Evolutionary conservation across 1,140 invertebrate species (phyloP).

Genomic region (Aphelinus atriplicis): DNA sequence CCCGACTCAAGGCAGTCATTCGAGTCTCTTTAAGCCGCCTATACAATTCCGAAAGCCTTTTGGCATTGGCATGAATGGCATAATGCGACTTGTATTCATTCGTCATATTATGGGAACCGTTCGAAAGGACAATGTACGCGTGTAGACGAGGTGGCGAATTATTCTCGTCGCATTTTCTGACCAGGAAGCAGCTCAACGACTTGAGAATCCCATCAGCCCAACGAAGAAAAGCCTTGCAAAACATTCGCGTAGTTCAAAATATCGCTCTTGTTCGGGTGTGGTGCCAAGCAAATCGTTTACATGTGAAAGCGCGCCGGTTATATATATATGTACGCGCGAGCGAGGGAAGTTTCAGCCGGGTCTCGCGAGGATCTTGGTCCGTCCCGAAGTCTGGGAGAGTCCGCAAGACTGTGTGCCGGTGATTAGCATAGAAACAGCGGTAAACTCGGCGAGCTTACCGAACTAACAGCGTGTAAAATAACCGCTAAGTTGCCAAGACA

Average conservation of each 20-base stretch:
- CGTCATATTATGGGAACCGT: too few species aligned
- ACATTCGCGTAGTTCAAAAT: too few species aligned
- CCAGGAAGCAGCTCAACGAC: too few species aligned
- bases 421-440: constrained; percentile 66
- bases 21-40: background rate
- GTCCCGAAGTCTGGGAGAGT: background rate
- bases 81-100: too few species aligned
- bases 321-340: too few species aligned
- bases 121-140: too few species aligned
- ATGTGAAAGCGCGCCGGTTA: constrained; percentile 7
- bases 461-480: constrained; percentile 69
- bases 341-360: constrained; percentile 14
- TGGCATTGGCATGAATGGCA: constrained; percentile 2
- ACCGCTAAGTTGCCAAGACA: constrained; percentile 67
- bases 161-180: too few species aligned
- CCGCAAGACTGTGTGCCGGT: constrained; percentile 46
- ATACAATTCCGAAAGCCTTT: background rate
- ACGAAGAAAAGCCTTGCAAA: too few species aligned
- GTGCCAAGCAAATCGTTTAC: constrained; percentile 21
- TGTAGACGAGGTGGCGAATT: too few species aligned
- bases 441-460: constrained; percentile 63
- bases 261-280: too few species aligned
- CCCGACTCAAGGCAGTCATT: background rate
- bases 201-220: too few species aligned
- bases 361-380: background rate